Percentiles rank a stretch among this genome's conserved stretches.
phyloP scores from a whole-genome alignment of 2,113 vertebrate genomes.

The Psephotus haematonotus region DNA sequence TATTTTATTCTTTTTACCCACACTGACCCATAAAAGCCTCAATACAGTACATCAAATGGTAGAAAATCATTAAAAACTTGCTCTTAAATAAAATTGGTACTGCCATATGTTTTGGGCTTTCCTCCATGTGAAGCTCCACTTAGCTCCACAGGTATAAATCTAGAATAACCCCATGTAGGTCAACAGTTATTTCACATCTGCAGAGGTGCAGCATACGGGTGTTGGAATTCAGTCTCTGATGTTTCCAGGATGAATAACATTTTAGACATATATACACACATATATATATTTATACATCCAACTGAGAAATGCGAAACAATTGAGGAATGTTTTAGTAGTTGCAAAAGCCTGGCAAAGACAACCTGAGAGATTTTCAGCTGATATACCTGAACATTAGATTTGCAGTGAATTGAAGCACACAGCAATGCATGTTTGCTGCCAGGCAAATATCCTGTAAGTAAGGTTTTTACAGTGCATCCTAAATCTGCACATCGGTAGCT shows the following conservation, averaged over 20 bases:
- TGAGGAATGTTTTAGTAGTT: not conserved
- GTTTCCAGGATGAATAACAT: not conserved
- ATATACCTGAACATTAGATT: not conserved
- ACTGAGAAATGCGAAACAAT: not conserved
- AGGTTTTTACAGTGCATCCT: not conserved
- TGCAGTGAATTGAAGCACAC: not conserved
- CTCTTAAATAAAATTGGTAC: not conserved
- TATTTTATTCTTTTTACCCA: constrained; percentile 41
- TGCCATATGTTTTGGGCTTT: constrained; percentile 23
- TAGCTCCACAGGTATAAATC: constrained; percentile 38
- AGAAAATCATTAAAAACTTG: constrained; percentile 36
- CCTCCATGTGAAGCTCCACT: not conserved
- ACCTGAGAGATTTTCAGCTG: not conserved
- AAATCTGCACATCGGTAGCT: not conserved
- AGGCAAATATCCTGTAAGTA: not conserved
- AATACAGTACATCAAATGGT: constrained; percentile 25
- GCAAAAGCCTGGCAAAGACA: not conserved
- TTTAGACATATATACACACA: not conserved
- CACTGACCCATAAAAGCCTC: constrained; percentile 36
- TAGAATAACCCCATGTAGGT: not conserved
- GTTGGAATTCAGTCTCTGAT: not conserved
- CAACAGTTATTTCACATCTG: not conserved
- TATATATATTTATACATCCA: not conserved
- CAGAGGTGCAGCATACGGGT: not conserved
- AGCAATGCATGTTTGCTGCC: not conserved